Base-by-base conservation (phyloP, 2,113 vertebrate species). In the Nannobrachium achirus region DNA sequence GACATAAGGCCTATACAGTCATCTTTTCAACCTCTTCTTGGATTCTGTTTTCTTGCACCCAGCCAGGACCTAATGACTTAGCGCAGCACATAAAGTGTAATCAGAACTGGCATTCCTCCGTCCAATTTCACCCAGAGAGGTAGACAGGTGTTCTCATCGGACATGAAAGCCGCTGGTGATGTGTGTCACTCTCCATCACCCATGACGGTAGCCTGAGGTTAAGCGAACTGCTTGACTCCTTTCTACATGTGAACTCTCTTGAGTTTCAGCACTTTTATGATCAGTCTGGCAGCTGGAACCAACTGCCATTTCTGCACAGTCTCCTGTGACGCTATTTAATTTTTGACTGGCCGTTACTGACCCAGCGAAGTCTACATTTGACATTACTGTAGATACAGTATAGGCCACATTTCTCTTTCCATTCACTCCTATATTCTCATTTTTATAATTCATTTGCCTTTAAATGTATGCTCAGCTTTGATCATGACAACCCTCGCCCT, bases 121-220 rank as follows among this genome's bases (percentile, higher is more conserved):
- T 89, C 81, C 76, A 73, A 49, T 78, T 85, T 63, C 74, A 74
- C 68, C 68, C 75, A 59, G 63, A 63, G 62, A 77, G 83, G 67
- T 63, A 85, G 90, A 89, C 88, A 92, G 91, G 88, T 91, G 89
- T 88, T 91, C 87, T 92, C 78, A 91, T 91, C 18, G 77, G 88
- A 88, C 85, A 72, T 78, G 91, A 89, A 90, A 83, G 88, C 82
- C 81, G 90, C 82, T 86, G 76, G 82, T 91, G 89, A 93, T 86
- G 83, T 55, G 52, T 87, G 92, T 92, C 92, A 91, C 73, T 83
- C 85, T 84, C 84, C 77, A 91, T 92, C 87, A 89, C 68, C 66
- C 63, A 58, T 82, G 82, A 85, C 71, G 75, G 85, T 79, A 75
- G 63, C 88, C 85, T 51, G 76, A 71, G 89, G 87, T 77, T 64